These are phyloP conservation scores for Zaprionus capensis DNA, from an alignment of 1,140 invertebrate genomes.

Conservation along the genomic window DNA sequence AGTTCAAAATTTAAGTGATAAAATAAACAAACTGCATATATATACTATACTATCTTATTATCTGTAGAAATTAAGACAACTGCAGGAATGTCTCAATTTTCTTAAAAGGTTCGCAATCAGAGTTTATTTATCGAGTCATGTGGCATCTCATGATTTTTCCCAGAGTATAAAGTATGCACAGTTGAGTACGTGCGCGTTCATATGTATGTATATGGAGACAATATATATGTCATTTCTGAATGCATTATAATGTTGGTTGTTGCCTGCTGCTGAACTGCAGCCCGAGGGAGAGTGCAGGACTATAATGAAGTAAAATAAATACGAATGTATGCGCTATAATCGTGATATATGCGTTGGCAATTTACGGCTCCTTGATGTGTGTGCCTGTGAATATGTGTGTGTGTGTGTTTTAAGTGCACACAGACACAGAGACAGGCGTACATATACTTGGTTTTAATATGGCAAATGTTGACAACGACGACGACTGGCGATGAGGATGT, in stretches of 20 bases:
- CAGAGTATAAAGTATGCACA: not conserved
- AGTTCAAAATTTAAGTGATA: not conserved
- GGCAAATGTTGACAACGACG: conserved; percentile 67
- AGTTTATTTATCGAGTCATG: not conserved
- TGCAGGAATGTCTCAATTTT: not conserved
- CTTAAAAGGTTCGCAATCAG: not conserved
- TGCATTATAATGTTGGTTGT: conserved; percentile 23
- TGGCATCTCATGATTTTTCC: not conserved
- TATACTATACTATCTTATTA: not conserved
- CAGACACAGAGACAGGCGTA: conserved; percentile 28
- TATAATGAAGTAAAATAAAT: conserved; percentile 80
- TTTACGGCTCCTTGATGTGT: conserved; percentile 63
- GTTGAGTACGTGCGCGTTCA: not conserved
- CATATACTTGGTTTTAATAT: conserved; percentile 56
- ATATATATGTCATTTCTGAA: conserved; percentile 37
- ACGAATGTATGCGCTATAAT: conserved; percentile 70
- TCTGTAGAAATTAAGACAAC: not conserved
- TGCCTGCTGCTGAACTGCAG: conserved; percentile 28
- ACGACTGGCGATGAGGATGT: conserved; percentile 50
- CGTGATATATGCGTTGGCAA: conserved; percentile 77
- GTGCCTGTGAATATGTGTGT: conserved; percentile 22
- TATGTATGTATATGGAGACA: conserved; percentile 3
- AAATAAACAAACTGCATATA: not conserved
- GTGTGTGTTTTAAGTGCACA: conserved; percentile 40
- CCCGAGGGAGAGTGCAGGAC: conserved; percentile 17